Conservation (phyloP, 53 echinoderm and acorn worm genomes). For the Holothuria leucospilota region DNA sequence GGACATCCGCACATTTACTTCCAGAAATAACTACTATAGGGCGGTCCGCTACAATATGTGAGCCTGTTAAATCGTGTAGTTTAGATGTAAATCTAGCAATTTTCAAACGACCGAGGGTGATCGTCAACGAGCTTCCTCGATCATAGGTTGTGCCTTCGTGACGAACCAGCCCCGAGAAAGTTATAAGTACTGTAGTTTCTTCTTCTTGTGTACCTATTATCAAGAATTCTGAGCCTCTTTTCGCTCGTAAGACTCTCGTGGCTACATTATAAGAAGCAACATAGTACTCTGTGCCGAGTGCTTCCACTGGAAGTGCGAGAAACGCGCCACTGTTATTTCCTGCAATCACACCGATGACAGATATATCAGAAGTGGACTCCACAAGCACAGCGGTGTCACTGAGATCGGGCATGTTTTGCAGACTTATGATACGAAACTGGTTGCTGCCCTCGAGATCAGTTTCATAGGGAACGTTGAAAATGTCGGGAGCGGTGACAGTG, state of each 20-base stretch:
- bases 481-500: conserved; percentile 61
- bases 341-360: conserved; percentile 78
- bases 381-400: conserved; percentile 72
- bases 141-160: conserved; percentile 19
- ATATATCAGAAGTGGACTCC: conserved; percentile 76
- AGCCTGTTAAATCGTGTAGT: conserved; percentile 83
- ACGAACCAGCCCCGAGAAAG: conserved; percentile 36
- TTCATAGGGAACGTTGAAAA: neutral
- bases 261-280: conserved; percentile 80
- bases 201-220: conserved; percentile 72
- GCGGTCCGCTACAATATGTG: conserved; percentile 72
- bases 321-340: conserved; percentile 93
- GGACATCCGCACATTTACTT: conserved; percentile 90
- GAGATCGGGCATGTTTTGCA: conserved; percentile 12
- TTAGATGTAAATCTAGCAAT: conserved; percentile 65
- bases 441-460: conserved; percentile 58
- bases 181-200: conserved; percentile 64
- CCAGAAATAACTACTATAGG: conserved; percentile 86
- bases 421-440: conserved; percentile 46
- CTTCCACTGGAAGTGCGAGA: conserved; percentile 81
- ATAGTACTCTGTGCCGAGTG: conserved; percentile 85
- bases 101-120: conserved; percentile 67
- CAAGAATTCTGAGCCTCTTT: conserved; percentile 87
- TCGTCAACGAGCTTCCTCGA: conserved; percentile 26
- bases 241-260: conserved; percentile 66